phyloP scores from a whole-genome alignment of 1,140 invertebrate genomes.

The Lethocerus indicus region DNA sequence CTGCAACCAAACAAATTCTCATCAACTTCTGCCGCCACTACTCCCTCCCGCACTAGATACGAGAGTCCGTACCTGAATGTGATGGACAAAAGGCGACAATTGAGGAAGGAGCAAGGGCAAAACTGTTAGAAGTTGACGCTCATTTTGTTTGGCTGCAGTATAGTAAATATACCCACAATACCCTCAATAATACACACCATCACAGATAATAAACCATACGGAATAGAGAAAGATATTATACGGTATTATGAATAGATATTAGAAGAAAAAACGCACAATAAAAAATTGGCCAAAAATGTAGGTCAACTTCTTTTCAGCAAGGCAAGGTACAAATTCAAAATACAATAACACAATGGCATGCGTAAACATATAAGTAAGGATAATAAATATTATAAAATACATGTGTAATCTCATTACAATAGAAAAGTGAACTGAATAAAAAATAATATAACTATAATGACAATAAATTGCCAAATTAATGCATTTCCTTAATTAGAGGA shows the following conservation, averaged over 20 bases:
- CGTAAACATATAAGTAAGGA: conserved; percentile 7
- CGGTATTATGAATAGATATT: conserved; percentile 26
- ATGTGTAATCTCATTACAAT: no score
- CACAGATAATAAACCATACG: conserved; percentile 13
- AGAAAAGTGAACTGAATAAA: no score
- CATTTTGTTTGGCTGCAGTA: conserved; percentile 62
- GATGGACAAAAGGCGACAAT: neutral
- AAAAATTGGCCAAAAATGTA: conserved; percentile 63
- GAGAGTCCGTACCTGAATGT: no score
- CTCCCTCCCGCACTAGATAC: no score
- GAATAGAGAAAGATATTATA: conserved; percentile 20
- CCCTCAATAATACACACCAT: conserved; percentile 6
- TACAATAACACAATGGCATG: conserved; percentile 14
- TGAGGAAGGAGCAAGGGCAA: no score
- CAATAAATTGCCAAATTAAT: no score
- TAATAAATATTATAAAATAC: no score
- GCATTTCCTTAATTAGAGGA: no score
- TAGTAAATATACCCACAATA: conserved; percentile 4
- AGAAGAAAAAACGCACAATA: conserved; percentile 37
- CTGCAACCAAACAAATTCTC: conserved; percentile 77
- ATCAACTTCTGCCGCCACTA: conserved; percentile 65
- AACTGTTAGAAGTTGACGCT: conserved; percentile 73
- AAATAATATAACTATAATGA: no score
- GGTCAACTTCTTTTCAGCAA: conserved; percentile 79
- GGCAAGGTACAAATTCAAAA: conserved; percentile 20